Percentiles rank a stretch among this genome's conserved stretches.
Conservation (phyloP, 2,797 vertebrate genomes). For the Huso huso region DNA sequence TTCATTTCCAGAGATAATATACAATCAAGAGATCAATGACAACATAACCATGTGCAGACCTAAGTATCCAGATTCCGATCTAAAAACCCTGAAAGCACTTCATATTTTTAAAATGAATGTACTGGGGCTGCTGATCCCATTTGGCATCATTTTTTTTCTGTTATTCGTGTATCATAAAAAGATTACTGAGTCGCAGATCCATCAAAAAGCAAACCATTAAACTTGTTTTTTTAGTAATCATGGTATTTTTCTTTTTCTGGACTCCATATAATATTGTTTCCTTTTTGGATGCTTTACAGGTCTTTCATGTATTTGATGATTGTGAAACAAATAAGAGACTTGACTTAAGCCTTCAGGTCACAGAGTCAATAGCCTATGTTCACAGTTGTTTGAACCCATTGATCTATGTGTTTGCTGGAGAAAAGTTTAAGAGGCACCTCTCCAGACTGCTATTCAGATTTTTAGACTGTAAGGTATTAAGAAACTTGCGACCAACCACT, state of each 20-base stretch:
- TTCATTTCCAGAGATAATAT: too few species aligned
- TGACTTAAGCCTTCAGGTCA: too few species aligned
- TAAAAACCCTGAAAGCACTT: constrained; percentile 44
- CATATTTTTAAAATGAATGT: constrained; percentile 72
- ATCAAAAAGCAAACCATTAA: constrained; percentile 67
- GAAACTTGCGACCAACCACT: too few species aligned
- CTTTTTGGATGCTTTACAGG: constrained; percentile 62
- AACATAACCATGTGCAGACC: constrained; percentile 39
- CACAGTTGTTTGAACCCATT: constrained; percentile 43
- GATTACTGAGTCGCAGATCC: constrained; percentile 51
- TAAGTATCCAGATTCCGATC: constrained; percentile 14
- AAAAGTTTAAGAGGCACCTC: constrained; percentile 77
- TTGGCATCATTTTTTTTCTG: constrained; percentile 71
- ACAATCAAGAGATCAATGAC: too few species aligned
- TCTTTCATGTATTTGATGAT: too few species aligned
- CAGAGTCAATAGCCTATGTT: too few species aligned
- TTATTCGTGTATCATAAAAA: constrained; percentile 71
- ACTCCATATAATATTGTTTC: constrained; percentile 69
- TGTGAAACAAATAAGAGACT: too few species aligned
- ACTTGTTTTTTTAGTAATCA: constrained; percentile 65
- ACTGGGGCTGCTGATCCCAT: constrained; percentile 71
- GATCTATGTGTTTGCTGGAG: constrained; percentile 82
- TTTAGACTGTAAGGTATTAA: too few species aligned
- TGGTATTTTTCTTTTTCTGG: constrained; percentile 78
- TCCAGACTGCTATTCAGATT: constrained; percentile 47